These are phyloP conservation scores for Galagoides demidoff DNA, from an alignment of 2,797 vertebrate genomes.

Conservation along the genomic window DNA sequence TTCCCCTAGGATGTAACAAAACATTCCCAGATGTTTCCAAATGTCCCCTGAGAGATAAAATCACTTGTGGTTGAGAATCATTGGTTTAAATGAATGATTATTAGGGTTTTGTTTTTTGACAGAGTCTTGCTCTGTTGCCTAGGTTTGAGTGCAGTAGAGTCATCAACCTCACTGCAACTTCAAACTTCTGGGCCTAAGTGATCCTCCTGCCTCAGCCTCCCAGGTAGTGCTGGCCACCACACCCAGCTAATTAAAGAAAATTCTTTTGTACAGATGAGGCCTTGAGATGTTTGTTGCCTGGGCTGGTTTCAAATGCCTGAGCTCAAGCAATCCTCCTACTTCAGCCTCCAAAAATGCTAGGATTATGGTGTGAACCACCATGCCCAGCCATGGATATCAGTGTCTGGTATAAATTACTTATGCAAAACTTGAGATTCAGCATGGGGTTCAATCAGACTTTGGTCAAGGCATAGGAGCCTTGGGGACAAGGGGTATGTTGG, in stretches of 20 bases:
- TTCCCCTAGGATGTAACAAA: neutral
- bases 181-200: neutral
- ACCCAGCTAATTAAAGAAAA: neutral
- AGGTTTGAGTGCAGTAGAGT: neutral
- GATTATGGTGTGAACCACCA: neutral
- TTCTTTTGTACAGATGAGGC: neutral
- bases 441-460: neutral
- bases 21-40: conserved; percentile 24
- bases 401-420: neutral
- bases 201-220: neutral
- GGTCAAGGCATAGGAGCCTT: neutral
- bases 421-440: neutral
- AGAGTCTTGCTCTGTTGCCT: neutral
- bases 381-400: neutral
- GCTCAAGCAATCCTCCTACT: neutral
- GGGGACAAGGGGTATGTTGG: neutral
- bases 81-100: neutral
- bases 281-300: neutral
- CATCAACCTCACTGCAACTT: neutral
- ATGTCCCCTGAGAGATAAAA: neutral
- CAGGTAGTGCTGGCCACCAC: neutral
- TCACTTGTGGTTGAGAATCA: neutral
- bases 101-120: neutral
- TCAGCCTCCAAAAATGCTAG: neutral
- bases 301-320: neutral